Conservation (phyloP, 1,140 invertebrate genomes). For the Pseudomyrmex pallidus region DNA sequence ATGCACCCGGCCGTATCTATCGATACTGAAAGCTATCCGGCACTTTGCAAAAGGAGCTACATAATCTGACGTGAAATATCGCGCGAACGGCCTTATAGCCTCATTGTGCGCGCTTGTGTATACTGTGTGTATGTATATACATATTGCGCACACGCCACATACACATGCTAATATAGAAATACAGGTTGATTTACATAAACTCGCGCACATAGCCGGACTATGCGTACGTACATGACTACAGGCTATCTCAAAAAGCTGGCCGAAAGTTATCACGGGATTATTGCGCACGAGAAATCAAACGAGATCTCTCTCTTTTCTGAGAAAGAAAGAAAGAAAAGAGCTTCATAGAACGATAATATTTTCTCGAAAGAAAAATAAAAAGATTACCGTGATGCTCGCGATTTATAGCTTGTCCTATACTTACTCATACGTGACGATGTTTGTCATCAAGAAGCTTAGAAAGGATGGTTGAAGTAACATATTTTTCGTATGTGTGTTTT, state of each 20-base stretch:
- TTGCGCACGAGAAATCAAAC: conserved; percentile 44
- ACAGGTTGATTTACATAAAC: conserved; percentile 37
- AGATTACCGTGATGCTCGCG: neutral
- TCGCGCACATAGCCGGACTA: conserved; percentile 30
- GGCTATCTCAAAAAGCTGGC: conserved; percentile 54
- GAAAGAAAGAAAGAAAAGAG: neutral
- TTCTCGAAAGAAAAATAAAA: conserved; percentile 23
- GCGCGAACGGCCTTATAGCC: conserved; percentile 63
- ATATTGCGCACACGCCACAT: neutral
- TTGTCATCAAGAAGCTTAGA: conserved; percentile 12
- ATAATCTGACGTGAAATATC: conserved; percentile 75
- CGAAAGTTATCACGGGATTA: conserved; percentile 51
- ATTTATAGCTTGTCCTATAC: conserved; percentile 32
- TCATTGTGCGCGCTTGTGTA: conserved; percentile 40
- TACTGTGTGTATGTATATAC: no score
- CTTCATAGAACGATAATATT: conserved; percentile 32
- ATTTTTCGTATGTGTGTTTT: neutral
- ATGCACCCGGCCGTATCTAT: conserved; percentile 54
- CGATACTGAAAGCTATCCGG: conserved; percentile 63
- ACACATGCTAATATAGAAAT: conserved; percentile 35
- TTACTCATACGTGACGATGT: conserved; percentile 38
- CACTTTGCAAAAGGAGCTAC: conserved; percentile 63
- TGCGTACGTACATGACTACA: conserved; percentile 32
- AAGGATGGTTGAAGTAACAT: conserved; percentile 6
- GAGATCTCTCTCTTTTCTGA: neutral